These are phyloP conservation scores for Pollimyrus isidori DNA, from an alignment of 2,113 vertebrate genomes.

Conservation along the genomic window DNA sequence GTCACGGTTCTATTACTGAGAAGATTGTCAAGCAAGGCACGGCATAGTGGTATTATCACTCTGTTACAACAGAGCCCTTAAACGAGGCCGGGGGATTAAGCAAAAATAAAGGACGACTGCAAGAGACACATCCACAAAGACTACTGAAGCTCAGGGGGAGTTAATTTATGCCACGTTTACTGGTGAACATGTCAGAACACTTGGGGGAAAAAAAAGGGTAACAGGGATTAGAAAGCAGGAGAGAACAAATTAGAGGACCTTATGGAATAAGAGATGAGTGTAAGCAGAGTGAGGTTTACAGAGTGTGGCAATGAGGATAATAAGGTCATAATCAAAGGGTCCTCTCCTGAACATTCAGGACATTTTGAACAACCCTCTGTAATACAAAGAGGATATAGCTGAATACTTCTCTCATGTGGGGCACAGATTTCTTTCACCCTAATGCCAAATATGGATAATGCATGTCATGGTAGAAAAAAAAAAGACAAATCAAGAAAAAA, in stretches of 20 bases:
- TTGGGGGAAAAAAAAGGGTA: background rate
- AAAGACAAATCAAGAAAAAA: background rate
- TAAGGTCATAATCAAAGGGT: background rate
- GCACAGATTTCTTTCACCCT: background rate
- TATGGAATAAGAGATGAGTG: background rate
- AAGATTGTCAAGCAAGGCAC: background rate
- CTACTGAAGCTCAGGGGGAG: background rate
- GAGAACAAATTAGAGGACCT: background rate
- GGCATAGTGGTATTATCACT: background rate
- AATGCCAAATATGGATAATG: background rate
- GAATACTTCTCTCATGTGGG: background rate
- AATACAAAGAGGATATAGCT: background rate
- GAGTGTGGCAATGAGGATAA: background rate
- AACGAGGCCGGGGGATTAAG: background rate
- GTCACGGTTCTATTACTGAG: background rate
- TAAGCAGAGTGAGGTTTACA: background rate
- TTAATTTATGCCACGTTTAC: background rate
- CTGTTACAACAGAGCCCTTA: background rate
- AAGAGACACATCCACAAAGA: background rate
- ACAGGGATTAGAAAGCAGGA: constrained; percentile 8
- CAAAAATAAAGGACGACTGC: background rate
- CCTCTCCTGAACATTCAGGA: background rate
- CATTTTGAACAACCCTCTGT: background rate
- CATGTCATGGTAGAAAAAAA: background rate
- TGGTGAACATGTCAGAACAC: background rate